A percentile compares a stretch with the other conserved stretches of the same genome.
Conservation (phyloP, 2,888 invertebrate species). For the Eristalinus aeneus region DNA sequence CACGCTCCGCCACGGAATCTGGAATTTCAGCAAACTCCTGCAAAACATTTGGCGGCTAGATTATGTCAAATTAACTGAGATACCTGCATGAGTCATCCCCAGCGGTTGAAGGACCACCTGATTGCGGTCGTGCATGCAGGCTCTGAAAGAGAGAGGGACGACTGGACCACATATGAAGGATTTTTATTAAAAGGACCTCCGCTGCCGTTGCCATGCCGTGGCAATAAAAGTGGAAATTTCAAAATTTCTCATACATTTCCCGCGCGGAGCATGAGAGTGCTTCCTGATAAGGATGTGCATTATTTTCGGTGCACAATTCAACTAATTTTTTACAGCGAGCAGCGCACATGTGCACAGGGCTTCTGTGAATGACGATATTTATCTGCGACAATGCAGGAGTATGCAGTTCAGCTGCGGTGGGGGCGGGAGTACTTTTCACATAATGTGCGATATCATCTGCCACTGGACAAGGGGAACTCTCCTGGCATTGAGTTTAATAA, state of each 20-base stretch:
- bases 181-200: conserved; percentile 21
- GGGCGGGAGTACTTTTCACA: neutral
- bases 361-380: neutral
- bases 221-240: conserved; percentile 43
- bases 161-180: conserved; percentile 25
- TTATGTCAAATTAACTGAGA: conserved; percentile 69
- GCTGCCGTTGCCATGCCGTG: neutral
- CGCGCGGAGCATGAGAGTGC: conserved; percentile 20
- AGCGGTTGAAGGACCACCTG: conserved; percentile 32
- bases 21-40: conserved; percentile 60
- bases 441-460: neutral
- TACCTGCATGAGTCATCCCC: conserved; percentile 64
- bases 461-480: neutral
- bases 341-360: neutral
- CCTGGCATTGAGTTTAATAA: neutral
- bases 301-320: conserved; percentile 6
- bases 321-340: neutral
- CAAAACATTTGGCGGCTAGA: conserved; percentile 60
- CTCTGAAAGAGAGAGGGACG: conserved; percentile 1
- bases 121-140: neutral
- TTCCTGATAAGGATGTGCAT: conserved; percentile 51
- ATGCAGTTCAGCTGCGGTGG: neutral
- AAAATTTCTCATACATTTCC: conserved; percentile 28
- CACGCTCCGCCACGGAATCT: neutral
- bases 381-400: neutral